Percentiles rank a stretch among this genome's conserved stretches.
Conservation (phyloP, 2,113 vertebrate genomes). For the Tylochromis polylepis region DNA sequence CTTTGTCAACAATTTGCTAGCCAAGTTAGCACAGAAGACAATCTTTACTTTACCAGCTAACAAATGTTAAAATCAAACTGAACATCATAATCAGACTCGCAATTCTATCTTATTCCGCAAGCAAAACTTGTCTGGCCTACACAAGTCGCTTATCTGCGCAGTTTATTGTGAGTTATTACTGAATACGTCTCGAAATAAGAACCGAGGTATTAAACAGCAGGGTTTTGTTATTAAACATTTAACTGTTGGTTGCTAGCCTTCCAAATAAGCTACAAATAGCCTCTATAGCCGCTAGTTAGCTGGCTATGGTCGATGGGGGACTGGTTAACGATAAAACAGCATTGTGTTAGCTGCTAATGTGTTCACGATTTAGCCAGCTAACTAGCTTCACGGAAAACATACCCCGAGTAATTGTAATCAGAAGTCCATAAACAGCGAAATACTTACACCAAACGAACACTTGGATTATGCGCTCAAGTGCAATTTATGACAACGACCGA, state of each 20-base stretch:
- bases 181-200: not conserved
- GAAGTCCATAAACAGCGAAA: fast-evolving
- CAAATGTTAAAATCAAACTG: conserved; percentile 32
- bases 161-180: not conserved
- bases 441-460: not conserved
- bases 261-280: conserved; percentile 67
- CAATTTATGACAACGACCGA: not conserved
- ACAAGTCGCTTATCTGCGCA: not conserved
- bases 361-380: conserved; percentile 71
- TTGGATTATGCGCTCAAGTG: too few relatives aligned
- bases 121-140: not conserved
- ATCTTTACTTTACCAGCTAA: conserved; percentile 36
- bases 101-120: not conserved
- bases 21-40: conserved; percentile 12
- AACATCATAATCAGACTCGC: not conserved
- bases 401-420: not conserved
- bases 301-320: conserved; percentile 42
- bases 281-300: conserved; percentile 71
- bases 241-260: conserved; percentile 41
- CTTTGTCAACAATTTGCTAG: conserved; percentile 22
- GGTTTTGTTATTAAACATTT: not conserved
- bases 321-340: conserved; percentile 60
- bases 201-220: fast-evolving
- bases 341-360: conserved; percentile 71
- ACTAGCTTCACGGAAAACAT: conserved; percentile 65